Conservation (phyloP, 2,797 vertebrate genomes). For the Tinamus major region DNA sequence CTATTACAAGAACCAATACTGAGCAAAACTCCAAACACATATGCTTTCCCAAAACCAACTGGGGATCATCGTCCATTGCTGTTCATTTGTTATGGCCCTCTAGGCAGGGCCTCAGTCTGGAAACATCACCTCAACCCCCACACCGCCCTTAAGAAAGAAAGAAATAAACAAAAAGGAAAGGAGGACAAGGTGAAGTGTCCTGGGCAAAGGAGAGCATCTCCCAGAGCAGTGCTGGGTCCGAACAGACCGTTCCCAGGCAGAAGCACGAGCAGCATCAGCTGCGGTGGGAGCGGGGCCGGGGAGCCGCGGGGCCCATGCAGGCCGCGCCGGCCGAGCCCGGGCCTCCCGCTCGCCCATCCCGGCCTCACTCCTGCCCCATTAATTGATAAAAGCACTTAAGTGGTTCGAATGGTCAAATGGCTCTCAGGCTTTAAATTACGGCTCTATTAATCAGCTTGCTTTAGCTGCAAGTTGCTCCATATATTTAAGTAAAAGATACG, state of each 20-base stretch:
- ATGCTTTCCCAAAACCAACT: constrained; percentile 67
- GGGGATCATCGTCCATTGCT: constrained; percentile 66
- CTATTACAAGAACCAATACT: constrained; percentile 76
- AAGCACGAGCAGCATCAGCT: neutral
- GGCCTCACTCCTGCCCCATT: constrained; percentile 15
- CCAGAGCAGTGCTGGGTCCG: neutral
- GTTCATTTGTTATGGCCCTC: constrained; percentile 64
- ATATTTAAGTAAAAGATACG: neutral
- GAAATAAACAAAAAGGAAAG: neutral
- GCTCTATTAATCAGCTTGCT: constrained; percentile 15
- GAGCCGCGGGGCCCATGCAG: too few relatives aligned
- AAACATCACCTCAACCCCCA: constrained; percentile 60
- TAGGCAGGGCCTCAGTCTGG: constrained; percentile 61
- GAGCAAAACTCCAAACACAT: constrained; percentile 60
- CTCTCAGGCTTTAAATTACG: constrained; percentile 30
- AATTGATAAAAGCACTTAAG: constrained; percentile 54
- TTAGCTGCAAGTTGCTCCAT: neutral
- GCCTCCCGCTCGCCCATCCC: neutral
- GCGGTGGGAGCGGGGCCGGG: too few relatives aligned
- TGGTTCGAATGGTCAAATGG: constrained; percentile 16
- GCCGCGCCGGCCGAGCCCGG: too few relatives aligned
- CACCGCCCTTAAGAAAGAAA: constrained; percentile 28
- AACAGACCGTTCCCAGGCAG: neutral
- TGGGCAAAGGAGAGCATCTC: neutral
- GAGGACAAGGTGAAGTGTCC: neutral